Conservation (phyloP, 2,888 invertebrate species). For the Cephus rjabovi region DNA sequence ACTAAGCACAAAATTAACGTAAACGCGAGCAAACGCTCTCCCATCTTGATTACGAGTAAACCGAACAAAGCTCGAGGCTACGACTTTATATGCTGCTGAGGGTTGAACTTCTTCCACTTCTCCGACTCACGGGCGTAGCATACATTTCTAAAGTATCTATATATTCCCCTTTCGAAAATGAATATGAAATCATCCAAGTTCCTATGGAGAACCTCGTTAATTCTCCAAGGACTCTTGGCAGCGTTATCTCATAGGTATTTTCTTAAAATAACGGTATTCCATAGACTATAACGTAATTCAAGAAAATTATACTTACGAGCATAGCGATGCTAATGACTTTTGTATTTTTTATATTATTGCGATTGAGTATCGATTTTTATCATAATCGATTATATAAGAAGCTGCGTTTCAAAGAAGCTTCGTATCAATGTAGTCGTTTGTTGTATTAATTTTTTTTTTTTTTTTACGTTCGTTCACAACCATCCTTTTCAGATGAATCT, state of each 20-base stretch:
- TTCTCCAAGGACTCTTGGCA: not conserved
- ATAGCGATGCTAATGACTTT: not conserved
- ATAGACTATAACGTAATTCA: not conserved
- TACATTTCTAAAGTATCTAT: not conserved
- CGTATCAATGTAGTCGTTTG: not conserved
- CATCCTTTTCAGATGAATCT: not conserved
- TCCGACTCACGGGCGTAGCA: not conserved
- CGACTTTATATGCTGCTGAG: conserved; percentile 28
- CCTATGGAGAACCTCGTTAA: not conserved
- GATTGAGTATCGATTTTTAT: not conserved
- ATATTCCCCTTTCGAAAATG: not conserved
- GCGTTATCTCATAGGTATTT: not conserved
- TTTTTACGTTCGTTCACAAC: not conserved
- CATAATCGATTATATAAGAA: not conserved
- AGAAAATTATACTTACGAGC: not conserved
- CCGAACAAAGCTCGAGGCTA: conserved; percentile 23
- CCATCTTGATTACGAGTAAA: conserved; percentile 35
- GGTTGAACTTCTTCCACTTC: conserved; percentile 18
- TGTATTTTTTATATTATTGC: not conserved
- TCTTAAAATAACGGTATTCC: not conserved
- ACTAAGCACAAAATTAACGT: conserved; percentile 18
- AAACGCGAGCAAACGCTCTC: conserved; percentile 22
- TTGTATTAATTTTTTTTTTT: not conserved
- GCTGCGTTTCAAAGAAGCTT: not conserved
- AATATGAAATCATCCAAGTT: not conserved